Evolutionary conservation across 92 coral and sea anemone genomes (phyloP), one percentile per base, ranked within the genome.

Genomic region (Blastomussa wellsi): DNA sequence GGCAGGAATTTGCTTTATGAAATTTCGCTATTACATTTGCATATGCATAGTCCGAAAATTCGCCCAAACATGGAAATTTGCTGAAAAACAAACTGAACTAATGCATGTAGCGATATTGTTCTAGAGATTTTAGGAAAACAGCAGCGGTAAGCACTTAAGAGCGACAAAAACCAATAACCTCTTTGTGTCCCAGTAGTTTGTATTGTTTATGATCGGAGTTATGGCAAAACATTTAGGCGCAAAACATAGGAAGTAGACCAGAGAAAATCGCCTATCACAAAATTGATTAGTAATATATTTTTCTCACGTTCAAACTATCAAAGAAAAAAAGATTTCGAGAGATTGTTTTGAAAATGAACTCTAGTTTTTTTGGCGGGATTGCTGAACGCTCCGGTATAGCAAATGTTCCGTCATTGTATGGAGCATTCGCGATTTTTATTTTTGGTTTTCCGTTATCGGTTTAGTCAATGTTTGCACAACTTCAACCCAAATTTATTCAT

Each of bases 51-150:
- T 14, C n/a, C n/a, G 29, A 36, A 82, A 36, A 74, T 33, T 29
- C 48, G 69, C 3, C 70, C 16, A 82, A 82, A 70, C 69, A 48
- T 70, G 78, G 49, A 59, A 41, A 83, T 72, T 59, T 73, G 60
- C 60, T 49, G 47, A 41, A 57, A 75, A 74, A 83, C 62, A 83
- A 74, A 60, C 80, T 24, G 44, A 36, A 12, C 67, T 38, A 47
- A 74, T 59, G 74, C 80, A 83, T 41, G 53, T 70, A 6, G 87
- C 2, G 80, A 83, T 76, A 83, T 83, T 83, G 81, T 48, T 83
- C 32, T 3, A 31, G 71, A 74, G 80, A 32, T 28, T 71, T 83
- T 33, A 57, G 44, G 42, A 83, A 83, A 83, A 24, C 73, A 41
- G 77, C 80, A 57, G 72, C 29, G 35, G 20, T 17, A 15, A 22